These are phyloP conservation scores for Pteropus rufus DNA, from an alignment of 2,797 vertebrate species.

Conservation along the genomic window DNA sequence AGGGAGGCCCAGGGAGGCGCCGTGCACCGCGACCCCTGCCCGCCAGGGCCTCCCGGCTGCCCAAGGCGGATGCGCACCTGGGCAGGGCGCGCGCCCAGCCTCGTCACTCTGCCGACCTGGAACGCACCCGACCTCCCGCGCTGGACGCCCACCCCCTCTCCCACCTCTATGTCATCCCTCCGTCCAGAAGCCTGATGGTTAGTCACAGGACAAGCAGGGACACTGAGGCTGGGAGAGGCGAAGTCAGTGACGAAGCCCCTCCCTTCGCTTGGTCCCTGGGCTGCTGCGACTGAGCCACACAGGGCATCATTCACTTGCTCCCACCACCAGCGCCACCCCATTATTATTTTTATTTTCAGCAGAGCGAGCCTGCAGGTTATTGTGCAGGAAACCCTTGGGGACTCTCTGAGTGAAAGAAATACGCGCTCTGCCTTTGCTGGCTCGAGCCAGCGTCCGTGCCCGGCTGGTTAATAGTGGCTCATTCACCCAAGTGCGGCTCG, in stretches of 20 bases:
- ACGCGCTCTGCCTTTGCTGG: accelerated
- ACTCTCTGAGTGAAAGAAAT: neutral
- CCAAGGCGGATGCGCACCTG: accelerated
- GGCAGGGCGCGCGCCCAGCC: neutral
- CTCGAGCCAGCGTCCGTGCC: neutral
- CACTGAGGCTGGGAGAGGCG: conserved; percentile 46
- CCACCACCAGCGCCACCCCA: neutral
- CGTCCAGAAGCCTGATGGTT: neutral
- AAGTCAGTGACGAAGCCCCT: neutral
- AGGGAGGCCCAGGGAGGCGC: neutral
- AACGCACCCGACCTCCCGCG: neutral
- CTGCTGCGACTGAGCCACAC: neutral
- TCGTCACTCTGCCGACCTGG: neutral
- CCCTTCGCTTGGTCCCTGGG: neutral
- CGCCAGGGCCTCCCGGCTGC: neutral
- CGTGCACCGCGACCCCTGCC: neutral
- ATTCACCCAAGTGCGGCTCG: neutral
- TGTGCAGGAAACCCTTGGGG: neutral
- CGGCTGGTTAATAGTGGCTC: neutral
- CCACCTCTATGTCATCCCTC: neutral
- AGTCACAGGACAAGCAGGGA: neutral
- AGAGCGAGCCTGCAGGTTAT: neutral
- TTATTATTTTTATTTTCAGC: neutral
- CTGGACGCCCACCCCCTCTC: neutral
- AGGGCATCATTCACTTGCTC: accelerated